Conservation (phyloP, 2,113 vertebrate genomes). For the Burhinus oedicnemus region DNA sequence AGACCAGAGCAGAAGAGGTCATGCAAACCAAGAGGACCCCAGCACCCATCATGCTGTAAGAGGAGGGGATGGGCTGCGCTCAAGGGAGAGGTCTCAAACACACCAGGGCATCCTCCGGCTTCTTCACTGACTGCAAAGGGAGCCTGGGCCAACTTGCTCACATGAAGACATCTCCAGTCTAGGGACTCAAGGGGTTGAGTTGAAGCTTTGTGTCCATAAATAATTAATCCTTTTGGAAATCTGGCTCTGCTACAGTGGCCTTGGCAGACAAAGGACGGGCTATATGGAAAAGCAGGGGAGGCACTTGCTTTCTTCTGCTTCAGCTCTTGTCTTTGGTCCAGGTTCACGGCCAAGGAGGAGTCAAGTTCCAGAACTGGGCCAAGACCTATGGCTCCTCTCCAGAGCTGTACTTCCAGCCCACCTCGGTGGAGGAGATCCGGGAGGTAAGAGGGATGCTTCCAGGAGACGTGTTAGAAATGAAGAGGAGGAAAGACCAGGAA, state of each 20-base stretch:
- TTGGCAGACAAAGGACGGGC: background rate
- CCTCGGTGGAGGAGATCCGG: constrained; percentile 65
- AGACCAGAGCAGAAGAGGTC: background rate
- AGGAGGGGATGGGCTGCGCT: background rate
- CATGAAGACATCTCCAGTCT: background rate
- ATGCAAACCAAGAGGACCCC: background rate
- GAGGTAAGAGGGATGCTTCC: constrained; percentile 59
- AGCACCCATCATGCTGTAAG: background rate
- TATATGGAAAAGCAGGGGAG: background rate
- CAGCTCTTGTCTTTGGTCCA: background rate
- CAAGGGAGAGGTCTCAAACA: background rate
- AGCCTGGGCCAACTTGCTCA: background rate
- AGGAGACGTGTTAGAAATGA: background rate
- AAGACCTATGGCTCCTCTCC: constrained; percentile 75
- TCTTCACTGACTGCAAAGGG: background rate
- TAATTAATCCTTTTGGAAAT: background rate
- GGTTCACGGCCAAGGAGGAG: constrained; percentile 68
- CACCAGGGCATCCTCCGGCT: background rate
- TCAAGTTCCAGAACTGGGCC: constrained; percentile 80
- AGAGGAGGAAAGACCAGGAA: background rate
- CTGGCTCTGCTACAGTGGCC: background rate
- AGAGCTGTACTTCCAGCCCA: constrained; percentile 76
- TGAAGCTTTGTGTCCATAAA: background rate
- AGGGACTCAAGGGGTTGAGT: background rate
- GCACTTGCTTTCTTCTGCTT: background rate